Evolutionary conservation across 1,140 invertebrate species (phyloP).

Genomic region (Mylabris phalerata): DNA sequence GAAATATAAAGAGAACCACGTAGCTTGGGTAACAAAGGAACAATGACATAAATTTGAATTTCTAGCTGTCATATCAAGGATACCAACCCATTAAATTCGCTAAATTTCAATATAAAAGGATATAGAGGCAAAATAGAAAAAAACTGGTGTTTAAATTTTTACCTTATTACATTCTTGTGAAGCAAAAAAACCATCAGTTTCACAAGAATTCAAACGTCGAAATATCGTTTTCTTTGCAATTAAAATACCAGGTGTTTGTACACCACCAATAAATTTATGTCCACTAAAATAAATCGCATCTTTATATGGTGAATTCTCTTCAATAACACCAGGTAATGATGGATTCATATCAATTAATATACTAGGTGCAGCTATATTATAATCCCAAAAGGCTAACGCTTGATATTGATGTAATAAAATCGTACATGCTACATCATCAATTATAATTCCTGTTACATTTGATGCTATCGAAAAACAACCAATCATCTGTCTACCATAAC

Average conservation of each 20-base stretch:
- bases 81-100: no score
- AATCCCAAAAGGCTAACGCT: slow-evolving; percentile 85
- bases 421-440: slow-evolving; percentile 77
- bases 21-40: no score
- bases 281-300: slow-evolving; percentile 88
- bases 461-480: slow-evolving; percentile 84
- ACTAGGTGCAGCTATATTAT: slow-evolving; percentile 78
- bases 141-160: slow-evolving; percentile 5
- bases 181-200: slow-evolving; percentile 39
- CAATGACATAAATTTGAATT: no score
- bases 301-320: slow-evolving; percentile 50
- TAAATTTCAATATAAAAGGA: no score
- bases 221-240: slow-evolving; percentile 62
- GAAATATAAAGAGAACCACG: no score
- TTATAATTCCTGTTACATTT: slow-evolving; percentile 82
- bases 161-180: slow-evolving; percentile 37
- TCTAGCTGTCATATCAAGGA: no score
- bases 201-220: slow-evolving; percentile 35
- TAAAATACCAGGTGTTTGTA: slow-evolving; percentile 72
- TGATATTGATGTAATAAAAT: slow-evolving; percentile 70
- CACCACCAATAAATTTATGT: slow-evolving; percentile 87
- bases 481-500: slow-evolving; percentile 56
- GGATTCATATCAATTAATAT: slow-evolving; percentile 84
- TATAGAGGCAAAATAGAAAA: neutral
- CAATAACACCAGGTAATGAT: slow-evolving; percentile 34